A percentile compares a stretch with the other conserved stretches of the same genome.
Evolutionary conservation across 2,113 vertebrate species (phyloP).

Genomic region (Chauna torquata): DNA sequence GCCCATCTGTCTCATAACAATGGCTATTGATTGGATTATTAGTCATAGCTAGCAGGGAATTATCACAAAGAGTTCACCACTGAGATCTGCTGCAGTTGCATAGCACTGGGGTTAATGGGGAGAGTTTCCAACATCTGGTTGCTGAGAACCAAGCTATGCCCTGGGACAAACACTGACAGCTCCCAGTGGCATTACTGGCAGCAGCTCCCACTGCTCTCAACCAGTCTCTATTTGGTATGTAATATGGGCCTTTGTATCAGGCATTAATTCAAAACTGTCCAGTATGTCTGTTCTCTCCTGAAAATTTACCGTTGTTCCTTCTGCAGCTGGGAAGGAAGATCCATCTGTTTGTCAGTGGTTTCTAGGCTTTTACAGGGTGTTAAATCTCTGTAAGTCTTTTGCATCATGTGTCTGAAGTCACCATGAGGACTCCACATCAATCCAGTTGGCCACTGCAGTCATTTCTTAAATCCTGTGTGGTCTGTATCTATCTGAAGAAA

Average conservation of each 20-base stretch:
- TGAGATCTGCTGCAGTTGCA: accelerated
- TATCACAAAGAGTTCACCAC: background rate
- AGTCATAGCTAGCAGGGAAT: background rate
- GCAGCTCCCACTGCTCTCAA: background rate
- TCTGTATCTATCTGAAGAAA: background rate
- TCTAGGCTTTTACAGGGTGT: background rate
- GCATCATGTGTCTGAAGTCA: background rate
- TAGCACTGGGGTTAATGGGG: background rate
- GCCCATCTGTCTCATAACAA: background rate
- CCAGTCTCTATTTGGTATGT: background rate
- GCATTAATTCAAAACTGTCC: background rate
- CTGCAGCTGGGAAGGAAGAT: background rate
- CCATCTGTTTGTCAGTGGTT: background rate
- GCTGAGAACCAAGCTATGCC: background rate
- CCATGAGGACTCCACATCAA: background rate
- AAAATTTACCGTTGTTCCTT: background rate
- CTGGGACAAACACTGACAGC: background rate
- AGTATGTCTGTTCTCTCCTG: background rate
- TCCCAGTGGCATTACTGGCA: background rate
- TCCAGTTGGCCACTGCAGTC: background rate
- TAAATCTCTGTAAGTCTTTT: background rate
- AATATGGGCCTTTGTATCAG: background rate
- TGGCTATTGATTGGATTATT: background rate
- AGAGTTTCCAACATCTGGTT: background rate
- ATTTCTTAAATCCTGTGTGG: background rate